Conservation (phyloP, 2,888 invertebrate genomes). For the Lasioglossum leucozonium region DNA sequence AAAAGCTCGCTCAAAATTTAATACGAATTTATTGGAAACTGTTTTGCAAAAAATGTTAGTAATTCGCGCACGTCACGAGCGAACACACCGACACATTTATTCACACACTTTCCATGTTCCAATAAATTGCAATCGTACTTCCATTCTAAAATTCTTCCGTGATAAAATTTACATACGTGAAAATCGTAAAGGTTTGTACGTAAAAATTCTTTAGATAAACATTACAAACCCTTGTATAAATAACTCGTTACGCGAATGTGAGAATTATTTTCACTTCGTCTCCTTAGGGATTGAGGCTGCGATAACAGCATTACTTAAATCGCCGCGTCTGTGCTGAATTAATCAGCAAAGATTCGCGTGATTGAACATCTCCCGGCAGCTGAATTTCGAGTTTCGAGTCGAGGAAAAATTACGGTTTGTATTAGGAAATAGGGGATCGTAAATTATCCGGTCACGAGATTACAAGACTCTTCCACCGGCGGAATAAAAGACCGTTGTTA, state of each 20-base stretch:
- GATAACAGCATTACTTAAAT: not conserved
- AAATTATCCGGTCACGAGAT: not conserved
- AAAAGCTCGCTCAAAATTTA: not conserved
- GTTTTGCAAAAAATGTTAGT: not conserved
- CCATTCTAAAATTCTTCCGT: not conserved
- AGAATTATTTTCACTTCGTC: not conserved
- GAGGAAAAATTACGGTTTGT: not conserved
- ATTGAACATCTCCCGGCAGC: not conserved
- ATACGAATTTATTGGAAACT: not conserved
- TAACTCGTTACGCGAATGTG: too few relatives aligned
- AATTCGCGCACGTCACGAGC: not conserved
- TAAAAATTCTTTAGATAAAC: not conserved
- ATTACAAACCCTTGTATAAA: too few relatives aligned
- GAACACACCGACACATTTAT: not conserved
- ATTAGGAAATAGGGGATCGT: not conserved
- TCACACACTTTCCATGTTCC: not conserved
- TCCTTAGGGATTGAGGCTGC: not conserved
- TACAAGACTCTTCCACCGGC: not conserved
- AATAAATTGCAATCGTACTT: not conserved
- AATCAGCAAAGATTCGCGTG: not conserved
- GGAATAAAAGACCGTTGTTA: not conserved
- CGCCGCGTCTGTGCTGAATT: not conserved
- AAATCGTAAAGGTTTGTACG: not conserved
- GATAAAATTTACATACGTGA: not conserved
- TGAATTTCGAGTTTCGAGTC: not conserved